A percentile compares a stretch with the other conserved stretches of the same genome.
Conservation (phyloP, 2,888 invertebrate species). For the Urechis unicinctus region DNA sequence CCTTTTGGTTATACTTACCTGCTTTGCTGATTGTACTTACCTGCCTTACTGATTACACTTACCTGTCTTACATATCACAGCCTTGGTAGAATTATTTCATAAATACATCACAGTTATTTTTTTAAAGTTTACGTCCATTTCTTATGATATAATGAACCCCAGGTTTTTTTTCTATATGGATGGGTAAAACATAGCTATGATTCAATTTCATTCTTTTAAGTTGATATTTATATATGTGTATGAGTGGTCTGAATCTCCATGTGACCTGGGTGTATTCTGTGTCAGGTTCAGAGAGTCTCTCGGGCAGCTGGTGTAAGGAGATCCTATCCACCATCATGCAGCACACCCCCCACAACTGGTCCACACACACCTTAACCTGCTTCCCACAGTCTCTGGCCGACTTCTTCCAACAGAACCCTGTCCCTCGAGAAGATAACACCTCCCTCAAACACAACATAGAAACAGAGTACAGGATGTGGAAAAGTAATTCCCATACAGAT, state of each 20-base stretch:
- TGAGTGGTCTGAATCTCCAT: background rate
- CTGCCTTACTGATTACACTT: too few species aligned
- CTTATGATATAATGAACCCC: background rate
- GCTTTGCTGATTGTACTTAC: too few species aligned
- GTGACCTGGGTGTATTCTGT: too few species aligned
- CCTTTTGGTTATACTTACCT: too few species aligned
- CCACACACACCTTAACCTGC: constrained; percentile 82
- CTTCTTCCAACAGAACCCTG: constrained; percentile 64
- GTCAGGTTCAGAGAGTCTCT: constrained; percentile 18
- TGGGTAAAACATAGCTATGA: too few species aligned
- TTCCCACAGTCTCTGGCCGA: constrained; percentile 85
- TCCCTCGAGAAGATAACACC: constrained; percentile 71
- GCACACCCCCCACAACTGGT: constrained; percentile 93
- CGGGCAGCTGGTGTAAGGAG: constrained; percentile 81
- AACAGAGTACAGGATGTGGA: constrained; percentile 87
- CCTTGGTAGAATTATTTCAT: too few species aligned
- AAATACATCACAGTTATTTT: too few species aligned
- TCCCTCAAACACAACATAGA: constrained; percentile 63
- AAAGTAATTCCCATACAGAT: constrained; percentile 43
- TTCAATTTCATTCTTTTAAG: too few species aligned
- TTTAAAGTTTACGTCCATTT: background rate
- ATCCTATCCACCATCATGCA: constrained; percentile 81
- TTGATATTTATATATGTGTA: background rate
- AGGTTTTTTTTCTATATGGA: background rate
- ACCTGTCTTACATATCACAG: too few species aligned